phyloP scores from a whole-genome alignment of 2,113 vertebrate genomes.

The Dasyurus viverrinus region DNA sequence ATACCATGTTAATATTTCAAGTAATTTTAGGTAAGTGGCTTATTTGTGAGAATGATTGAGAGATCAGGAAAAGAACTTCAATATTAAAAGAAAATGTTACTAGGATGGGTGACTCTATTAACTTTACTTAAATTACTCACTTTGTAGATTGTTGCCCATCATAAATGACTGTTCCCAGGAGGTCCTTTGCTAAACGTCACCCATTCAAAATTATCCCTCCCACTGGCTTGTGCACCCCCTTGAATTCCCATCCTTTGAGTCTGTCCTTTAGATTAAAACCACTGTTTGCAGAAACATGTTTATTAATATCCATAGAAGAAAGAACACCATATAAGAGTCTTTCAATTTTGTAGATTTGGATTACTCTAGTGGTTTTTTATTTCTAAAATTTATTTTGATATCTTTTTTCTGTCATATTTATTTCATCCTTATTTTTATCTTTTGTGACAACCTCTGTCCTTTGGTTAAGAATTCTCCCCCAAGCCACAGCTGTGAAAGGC shows the following conservation, averaged over 20 bases:
- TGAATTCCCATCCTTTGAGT: neutral
- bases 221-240: neutral
- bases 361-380: neutral
- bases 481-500: neutral
- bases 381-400: neutral
- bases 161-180: neutral
- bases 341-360: neutral
- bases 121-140: neutral
- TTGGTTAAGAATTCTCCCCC: neutral
- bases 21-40: conserved; percentile 75
- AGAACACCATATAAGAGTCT: neutral
- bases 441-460: neutral
- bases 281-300: neutral
- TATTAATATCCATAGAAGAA: neutral
- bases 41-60: neutral
- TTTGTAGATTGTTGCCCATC: neutral
- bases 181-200: neutral
- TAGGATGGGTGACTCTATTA: neutral
- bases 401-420: neutral
- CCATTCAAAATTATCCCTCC: neutral
- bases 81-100: neutral
- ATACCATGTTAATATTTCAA: conserved; percentile 80
- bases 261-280: neutral
- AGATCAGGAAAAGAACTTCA: neutral
- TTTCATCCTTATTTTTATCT: neutral